Evolutionary conservation across 2,888 invertebrate species (phyloP).

Genomic region (Euclidia mi): DNA sequence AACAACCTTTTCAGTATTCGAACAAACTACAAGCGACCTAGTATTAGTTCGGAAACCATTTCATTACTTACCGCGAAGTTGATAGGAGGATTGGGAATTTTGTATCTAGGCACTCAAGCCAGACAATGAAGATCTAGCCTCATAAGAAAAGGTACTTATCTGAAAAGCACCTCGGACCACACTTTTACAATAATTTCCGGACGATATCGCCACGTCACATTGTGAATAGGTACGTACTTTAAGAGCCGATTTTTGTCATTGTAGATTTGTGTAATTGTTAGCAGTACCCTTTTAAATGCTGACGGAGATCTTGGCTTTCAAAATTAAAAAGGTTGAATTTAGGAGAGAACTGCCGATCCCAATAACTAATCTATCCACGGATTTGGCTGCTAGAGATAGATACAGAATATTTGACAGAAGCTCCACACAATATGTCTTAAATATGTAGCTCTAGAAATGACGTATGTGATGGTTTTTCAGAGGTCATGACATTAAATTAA

Average conservation of each 20-base stretch:
- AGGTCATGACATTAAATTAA: too few species aligned
- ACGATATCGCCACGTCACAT: slow-evolving; percentile 1
- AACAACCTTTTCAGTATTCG: too few species aligned
- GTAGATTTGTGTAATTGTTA: neutral
- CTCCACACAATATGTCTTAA: too few species aligned
- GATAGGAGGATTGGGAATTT: slow-evolving; percentile 34
- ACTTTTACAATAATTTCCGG: slow-evolving; percentile 29
- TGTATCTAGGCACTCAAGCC: slow-evolving; percentile 28
- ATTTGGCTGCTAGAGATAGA: too few species aligned
- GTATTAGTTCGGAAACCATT: neutral
- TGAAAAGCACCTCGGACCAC: slow-evolving; percentile 20
- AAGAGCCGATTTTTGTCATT: neutral
- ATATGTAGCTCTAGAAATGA: too few species aligned
- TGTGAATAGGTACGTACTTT: neutral
- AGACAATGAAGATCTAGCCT: slow-evolving; percentile 22
- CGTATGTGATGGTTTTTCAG: too few species aligned
- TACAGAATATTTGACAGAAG: too few species aligned
- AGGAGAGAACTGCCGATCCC: too few species aligned
- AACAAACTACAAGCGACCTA: neutral
- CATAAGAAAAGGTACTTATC: slow-evolving; percentile 20
- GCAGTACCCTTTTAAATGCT: neutral
- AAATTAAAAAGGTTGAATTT: neutral
- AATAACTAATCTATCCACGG: too few species aligned
- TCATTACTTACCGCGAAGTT: slow-evolving; percentile 22
- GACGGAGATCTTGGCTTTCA: neutral